Evolutionary conservation across 2,888 invertebrate genomes (phyloP), one percentile per base, ranked within the genome.

Genomic region (Oscheius sp.): DNA sequence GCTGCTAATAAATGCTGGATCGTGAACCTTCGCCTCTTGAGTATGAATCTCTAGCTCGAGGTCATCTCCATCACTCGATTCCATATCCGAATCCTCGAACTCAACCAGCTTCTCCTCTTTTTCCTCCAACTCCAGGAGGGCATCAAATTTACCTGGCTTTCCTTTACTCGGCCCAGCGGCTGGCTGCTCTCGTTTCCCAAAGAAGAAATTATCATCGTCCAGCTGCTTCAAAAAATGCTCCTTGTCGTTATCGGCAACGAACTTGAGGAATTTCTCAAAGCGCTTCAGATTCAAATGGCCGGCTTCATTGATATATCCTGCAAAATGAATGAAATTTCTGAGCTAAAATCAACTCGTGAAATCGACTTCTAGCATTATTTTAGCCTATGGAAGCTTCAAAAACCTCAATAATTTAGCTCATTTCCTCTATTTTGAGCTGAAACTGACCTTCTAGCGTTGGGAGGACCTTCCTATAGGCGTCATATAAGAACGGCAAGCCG

Each of bases 241-340:
- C 39, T 71, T 72, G 58, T 79, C 79, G 23, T 78, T 76, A 10
- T 69, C 55, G 8, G 76, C 66, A 85, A 89, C 74, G 46, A 81
- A 87, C 39, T 75, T 70, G 29, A 89, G 67, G 86, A 93, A 96
- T 79, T 90, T 91, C 87, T 96, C 93, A 88, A 97, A 93, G 68
- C 96, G 90, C 45, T 87, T 88, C 73, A 97, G 89, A 87, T 95
- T 93, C 65, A 97, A 88, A 52, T 90, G 90, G 3, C 97, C 97
- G 3, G 90, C 89, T 88, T 96, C 95, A 88, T 97, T 96, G 74
- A 97, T 92, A 86, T 96, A 96, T 2, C 95, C 94, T 93, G 42
- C 12, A 58, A 58, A 25, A 57, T n/a, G n/a, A n/a, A n/a, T n/a
- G n/a, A n/a, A n/a, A n/a, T n/a, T n/a, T n/a, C n/a, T n/a, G n/a